phyloP scores from a whole-genome alignment of 2,888 invertebrate species.

The Antitype chi region DNA sequence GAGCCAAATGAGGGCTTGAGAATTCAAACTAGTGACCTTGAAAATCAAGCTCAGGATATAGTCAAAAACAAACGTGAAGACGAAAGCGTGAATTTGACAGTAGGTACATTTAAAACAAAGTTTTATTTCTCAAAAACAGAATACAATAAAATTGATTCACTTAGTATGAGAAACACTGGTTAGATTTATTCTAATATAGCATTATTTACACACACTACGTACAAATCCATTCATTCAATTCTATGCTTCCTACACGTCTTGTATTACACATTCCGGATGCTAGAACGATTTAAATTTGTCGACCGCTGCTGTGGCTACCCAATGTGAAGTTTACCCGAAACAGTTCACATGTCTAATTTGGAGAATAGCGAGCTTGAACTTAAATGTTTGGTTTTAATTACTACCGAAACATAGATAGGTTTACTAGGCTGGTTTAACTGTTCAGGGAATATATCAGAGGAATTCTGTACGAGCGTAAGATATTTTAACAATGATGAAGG shows the following conservation, averaged over 20 bases:
- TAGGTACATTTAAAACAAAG: slow-evolving; percentile 12
- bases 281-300: slow-evolving; percentile 73
- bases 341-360: slow-evolving; percentile 21
- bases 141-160: no score
- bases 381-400: slow-evolving; percentile 2
- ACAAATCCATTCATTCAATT: slow-evolving; percentile 52
- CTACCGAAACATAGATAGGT: neutral
- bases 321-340: slow-evolving; percentile 55
- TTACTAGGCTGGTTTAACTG: neutral
- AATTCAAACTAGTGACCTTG: neutral
- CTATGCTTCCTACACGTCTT: slow-evolving; percentile 71
- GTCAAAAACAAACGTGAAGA: neutral
- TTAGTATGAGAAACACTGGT: no score
- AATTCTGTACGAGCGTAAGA: neutral
- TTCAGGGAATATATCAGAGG: neutral
- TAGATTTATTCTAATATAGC: slow-evolving; percentile 41
- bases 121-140: no score
- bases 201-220: slow-evolving; percentile 63
- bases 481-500: slow-evolving; percentile 10
- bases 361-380: slow-evolving; percentile 1
- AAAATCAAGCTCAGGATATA: neutral
- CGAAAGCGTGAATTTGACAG: neutral
- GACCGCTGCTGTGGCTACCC: slow-evolving; percentile 54
- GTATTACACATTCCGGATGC: slow-evolving; percentile 75
- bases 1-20: neutral